Conservation (phyloP, 2,113 vertebrate species). For the Nothobranchius furzeri region DNA sequence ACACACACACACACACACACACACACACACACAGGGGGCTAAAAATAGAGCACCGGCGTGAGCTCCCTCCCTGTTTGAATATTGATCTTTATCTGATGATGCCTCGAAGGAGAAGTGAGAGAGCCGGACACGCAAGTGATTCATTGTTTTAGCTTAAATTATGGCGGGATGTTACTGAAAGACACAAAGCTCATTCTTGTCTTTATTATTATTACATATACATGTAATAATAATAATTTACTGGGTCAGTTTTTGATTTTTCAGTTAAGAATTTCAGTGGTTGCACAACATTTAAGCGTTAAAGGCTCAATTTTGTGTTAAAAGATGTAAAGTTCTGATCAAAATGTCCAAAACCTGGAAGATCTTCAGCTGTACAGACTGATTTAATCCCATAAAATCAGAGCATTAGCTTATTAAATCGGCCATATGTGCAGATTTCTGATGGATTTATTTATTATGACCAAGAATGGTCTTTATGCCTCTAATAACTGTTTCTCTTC, state of each 20-base stretch:
- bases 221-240: too few species aligned
- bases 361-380: not conserved
- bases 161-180: too few species aligned
- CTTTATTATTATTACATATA: too few species aligned
- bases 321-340: not conserved
- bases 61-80: conserved; percentile 59
- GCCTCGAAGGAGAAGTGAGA: conserved; percentile 44
- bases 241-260: not conserved
- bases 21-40: conserved; percentile 48
- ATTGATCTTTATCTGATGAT: conserved; percentile 69
- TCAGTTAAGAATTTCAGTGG: not conserved
- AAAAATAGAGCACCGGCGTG: conserved; percentile 73
- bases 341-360: not conserved
- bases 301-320: not conserved
- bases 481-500: too few species aligned
- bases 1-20: conserved; percentile 13
- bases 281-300: too few species aligned
- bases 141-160: not conserved
- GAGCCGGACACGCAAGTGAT: conserved; percentile 9
- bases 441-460: not conserved
- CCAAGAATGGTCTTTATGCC: not conserved
- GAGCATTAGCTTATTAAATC: not conserved
- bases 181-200: too few species aligned
- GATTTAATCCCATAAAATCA: not conserved
- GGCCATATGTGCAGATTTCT: too few species aligned